A percentile compares a stretch with the other conserved stretches of the same genome.
phyloP scores from a whole-genome alignment of 2,888 invertebrate genomes.

The Noctua janthina region DNA sequence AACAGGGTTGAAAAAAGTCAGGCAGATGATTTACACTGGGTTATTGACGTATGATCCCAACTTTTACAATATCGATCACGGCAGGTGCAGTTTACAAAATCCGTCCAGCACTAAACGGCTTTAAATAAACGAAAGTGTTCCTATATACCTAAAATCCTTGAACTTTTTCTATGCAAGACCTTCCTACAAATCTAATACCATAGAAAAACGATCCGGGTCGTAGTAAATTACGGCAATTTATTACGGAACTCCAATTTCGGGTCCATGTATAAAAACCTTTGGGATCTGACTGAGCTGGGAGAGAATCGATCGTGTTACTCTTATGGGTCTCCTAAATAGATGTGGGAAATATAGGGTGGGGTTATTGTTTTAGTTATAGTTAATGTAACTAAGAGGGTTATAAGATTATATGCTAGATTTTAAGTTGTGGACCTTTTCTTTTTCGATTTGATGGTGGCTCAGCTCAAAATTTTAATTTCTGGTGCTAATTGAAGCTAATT shows the following conservation, averaged over 20 bases:
- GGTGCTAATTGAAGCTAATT: neutral
- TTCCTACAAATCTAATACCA: constrained; percentile 44
- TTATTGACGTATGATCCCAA: neutral
- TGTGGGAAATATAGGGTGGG: neutral
- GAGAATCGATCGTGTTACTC: constrained; percentile 27
- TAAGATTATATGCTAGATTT: neutral
- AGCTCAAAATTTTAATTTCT: neutral
- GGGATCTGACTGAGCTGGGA: constrained; percentile 22
- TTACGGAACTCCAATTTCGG: constrained; percentile 53
- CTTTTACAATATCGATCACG: neutral
- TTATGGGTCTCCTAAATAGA: neutral
- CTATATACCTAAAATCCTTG: neutral
- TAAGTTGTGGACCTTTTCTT: neutral
- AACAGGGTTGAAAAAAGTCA: too few species aligned
- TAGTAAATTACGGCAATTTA: constrained; percentile 58
- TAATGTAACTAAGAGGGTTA: neutral
- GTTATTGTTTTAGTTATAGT: neutral
- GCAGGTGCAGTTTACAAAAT: neutral
- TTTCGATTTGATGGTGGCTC: neutral
- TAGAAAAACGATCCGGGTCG: constrained; percentile 41
- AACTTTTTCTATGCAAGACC: constrained; percentile 14
- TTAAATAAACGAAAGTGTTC: neutral
- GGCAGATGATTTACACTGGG: too few species aligned
- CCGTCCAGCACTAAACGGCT: neutral
- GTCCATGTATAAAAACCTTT: constrained; percentile 35